Base-by-base conservation (phyloP, 2,113 vertebrate genomes). In the Cygnus buccinator region DNA sequence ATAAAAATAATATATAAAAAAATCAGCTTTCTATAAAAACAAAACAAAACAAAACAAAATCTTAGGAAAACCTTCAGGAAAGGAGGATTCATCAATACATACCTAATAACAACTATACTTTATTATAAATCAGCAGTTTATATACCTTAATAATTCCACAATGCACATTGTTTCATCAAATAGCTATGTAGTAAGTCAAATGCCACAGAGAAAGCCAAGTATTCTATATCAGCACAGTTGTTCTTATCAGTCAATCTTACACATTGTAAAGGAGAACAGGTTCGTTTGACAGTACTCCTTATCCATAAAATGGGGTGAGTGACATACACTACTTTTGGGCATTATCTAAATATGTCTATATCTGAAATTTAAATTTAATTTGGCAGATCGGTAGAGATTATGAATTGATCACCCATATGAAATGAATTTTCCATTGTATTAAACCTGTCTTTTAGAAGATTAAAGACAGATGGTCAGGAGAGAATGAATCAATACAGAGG, bases 381-480 rank as follows among this genome's bases (percentile, higher is more conserved):
- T 85, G 75, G 54, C 44, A 73, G 63, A 57, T 22, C 77, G 35
- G 33, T 80, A 35, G 59, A 87, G 57, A 54, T 63, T 70, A 77
- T 44, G 65, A 73, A 87, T 59, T 93, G 80, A 89, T 71, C 35
- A 84, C 35, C 71, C 48, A 31, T 84, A 77, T 55, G 35, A 91
- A 93, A 86, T 94, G 6, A 72, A 95, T 97, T 97, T 96, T 96
- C 81, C 70, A 65, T 90, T 3, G 0, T 62, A 92, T 84, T 93
- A 91, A 58, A 72, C 54, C 46, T 87, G 20, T 62, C 19, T 26
- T 97, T 96, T 92, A 48, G 22, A 58, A 79, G 86, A 95, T 97
- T 90, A 94, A 96, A 95, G 21, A 94, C 81, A 96, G 50, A 92
- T 94, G 70, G 73, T 68, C 19, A 84, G 61, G 80, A 84, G 8